A percentile compares a stretch with the other conserved stretches of the same genome.
Conservation (phyloP, 2,888 invertebrate species). For the Drosophila maculinotata region DNA sequence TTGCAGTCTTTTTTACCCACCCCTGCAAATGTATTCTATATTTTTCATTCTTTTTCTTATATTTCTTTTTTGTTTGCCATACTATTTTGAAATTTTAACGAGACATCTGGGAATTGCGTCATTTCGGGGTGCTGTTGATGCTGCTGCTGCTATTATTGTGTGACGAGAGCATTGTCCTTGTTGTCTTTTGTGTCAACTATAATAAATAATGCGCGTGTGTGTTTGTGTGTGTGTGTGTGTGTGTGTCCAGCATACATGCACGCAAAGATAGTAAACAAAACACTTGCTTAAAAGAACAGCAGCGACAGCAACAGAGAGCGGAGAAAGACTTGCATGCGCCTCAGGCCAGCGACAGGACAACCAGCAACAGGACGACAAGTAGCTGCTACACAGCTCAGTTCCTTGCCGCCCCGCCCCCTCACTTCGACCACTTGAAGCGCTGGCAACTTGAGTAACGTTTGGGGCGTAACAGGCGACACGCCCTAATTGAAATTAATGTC, state of each 20-base stretch:
- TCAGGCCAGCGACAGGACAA: constrained; percentile 34
- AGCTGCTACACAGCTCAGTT: constrained; percentile 18
- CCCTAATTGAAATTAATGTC: constrained; percentile 81
- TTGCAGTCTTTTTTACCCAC: neutral
- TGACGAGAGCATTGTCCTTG: constrained; percentile 59
- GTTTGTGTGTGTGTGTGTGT: constrained; percentile 19
- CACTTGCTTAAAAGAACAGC: constrained; percentile 57
- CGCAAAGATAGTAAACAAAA: constrained; percentile 65
- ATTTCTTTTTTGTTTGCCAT: constrained; percentile 15
- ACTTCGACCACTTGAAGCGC: constrained; percentile 25
- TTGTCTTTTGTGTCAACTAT: constrained; percentile 74
- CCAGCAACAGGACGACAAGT: constrained; percentile 50
- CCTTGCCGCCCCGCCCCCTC: neutral
- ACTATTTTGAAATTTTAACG: constrained; percentile 72
- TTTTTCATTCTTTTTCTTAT: constrained; percentile 29
- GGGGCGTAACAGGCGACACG: constrained; percentile 55
- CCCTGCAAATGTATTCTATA: constrained; percentile 34
- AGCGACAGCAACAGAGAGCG: constrained; percentile 16
- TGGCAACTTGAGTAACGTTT: constrained; percentile 42
- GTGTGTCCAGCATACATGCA: constrained; percentile 29
- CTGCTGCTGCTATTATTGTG: constrained; percentile 49
- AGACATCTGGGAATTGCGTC: constrained; percentile 74
- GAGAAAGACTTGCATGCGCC: constrained; percentile 22
- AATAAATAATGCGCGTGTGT: constrained; percentile 74
- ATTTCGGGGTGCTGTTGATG: constrained; percentile 48